Evolutionary conservation across 2,888 invertebrate genomes (phyloP), one percentile per base, ranked within the genome.

Genomic region (Athalia cordata): DNA sequence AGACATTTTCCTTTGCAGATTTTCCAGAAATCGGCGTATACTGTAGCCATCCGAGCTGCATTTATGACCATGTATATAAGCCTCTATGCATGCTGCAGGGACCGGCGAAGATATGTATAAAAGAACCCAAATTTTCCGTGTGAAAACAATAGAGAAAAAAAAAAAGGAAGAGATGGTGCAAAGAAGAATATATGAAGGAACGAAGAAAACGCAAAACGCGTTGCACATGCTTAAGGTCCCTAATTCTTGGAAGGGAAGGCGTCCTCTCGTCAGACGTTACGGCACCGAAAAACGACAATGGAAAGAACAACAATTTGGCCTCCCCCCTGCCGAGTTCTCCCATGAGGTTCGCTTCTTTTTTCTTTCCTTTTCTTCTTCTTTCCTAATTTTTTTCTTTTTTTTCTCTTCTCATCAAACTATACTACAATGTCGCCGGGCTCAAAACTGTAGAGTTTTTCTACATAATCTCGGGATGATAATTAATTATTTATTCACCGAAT

Each of bases 261-360:
- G 59, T 72, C 59, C 59, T 72, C 47, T 68, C 68, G 68, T 52
- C 72, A 72, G 72, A 72, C 72, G 72, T 72, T 72, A 72, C 72
- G 72, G 72, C 72, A 72, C 72, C 72, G 72, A 72, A 72, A 72
- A 72, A 72, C 72, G 59, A 72, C 72, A 72, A 72, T 72, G 45
- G 59, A 72, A 72, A 72, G 59, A 72, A 59, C 72, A 72, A 72
- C 72, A 59, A 72, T 72, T 72, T 72, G 5, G 57, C 29, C 29
- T 72, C 47, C 72, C 72, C 72, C 72, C 72, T 72, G 72, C 72
- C 72, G 72, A 72, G 72, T n/a, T 72, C 57, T 59, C 59, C 57
- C 59, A 72, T 72, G 72, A 72, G 59, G 57, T 47, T 72, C 9
- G 4, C 7, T 15, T 72, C 59, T 72, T 66, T 66, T 49, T 72